phyloP scores from a whole-genome alignment of 2,888 invertebrate genomes.

The Dicycla oo region DNA sequence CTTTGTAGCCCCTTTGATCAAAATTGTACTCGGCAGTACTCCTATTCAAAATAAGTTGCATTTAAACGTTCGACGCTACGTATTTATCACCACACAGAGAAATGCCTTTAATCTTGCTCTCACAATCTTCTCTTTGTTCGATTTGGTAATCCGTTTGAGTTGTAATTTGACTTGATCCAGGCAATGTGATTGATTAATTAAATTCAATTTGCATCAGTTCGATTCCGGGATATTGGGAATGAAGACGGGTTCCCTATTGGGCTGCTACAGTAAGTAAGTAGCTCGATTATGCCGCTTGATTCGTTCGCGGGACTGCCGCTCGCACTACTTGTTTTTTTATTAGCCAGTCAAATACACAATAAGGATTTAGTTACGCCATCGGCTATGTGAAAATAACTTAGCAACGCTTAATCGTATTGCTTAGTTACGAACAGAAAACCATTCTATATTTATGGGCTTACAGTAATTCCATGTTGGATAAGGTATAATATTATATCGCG shows the following conservation, averaged over 20 bases:
- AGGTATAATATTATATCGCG: neutral
- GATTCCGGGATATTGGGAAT: slow-evolving; percentile 39
- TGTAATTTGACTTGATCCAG: slow-evolving; percentile 63
- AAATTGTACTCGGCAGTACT: neutral
- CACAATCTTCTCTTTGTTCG: slow-evolving; percentile 54
- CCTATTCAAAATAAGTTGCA: neutral
- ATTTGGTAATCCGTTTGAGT: slow-evolving; percentile 56
- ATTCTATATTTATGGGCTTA: neutral
- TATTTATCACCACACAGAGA: slow-evolving; percentile 33
- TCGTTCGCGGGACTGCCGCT: slow-evolving; percentile 9
- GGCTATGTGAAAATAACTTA: neutral
- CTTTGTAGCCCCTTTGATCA: too few relatives aligned
- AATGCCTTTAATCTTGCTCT: slow-evolving; percentile 46
- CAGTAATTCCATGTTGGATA: too few relatives aligned
- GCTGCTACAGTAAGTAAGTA: slow-evolving; percentile 13
- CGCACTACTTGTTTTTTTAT: slow-evolving; percentile 14
- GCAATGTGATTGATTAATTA: slow-evolving; percentile 64
- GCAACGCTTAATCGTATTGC: slow-evolving; percentile 1
- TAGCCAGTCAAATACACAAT: neutral
- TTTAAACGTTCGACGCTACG: slow-evolving; percentile 1
- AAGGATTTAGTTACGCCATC: neutral
- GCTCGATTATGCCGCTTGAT: slow-evolving; percentile 14
- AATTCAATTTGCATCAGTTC: slow-evolving; percentile 56
- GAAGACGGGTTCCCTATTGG: slow-evolving; percentile 25
- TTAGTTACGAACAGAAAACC: neutral